Base-by-base conservation (phyloP, 2,888 invertebrate species). In the Apodemia duryi region DNA sequence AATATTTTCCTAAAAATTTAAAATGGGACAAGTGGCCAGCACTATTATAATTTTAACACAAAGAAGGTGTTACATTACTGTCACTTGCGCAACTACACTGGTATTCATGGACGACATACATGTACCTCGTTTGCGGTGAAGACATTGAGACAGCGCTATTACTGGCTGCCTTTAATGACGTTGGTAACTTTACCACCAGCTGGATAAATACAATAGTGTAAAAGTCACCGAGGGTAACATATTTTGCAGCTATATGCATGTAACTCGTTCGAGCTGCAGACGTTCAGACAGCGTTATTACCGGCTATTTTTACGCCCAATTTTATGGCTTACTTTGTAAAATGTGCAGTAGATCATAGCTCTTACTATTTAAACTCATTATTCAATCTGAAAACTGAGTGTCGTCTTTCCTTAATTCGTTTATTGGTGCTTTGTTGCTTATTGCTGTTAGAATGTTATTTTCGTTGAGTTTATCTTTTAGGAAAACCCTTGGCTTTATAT, bases 241-340 rank as follows among this genome's bases (percentile, higher is more conserved):
- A 64, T 51, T 38, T 38, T 28, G 49, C 61, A 43, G 60, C 60
- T 29, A 43, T 64, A 49, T 61, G 43, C 61, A 61, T 61, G 35
- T 49, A 62, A 68, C 61, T 60, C 65, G 66, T 69, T 43, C 68
- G 68, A 63, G 69, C 69, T 68, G 70, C 73, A 72, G 72, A 73
- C 73, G 71, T 73, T 69, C 70, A 72, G 72, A 75, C 79, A 75
- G 75, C 75, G 72, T 74, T 77, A 78, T 75, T 77, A 77, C 75
- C 74, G 73, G 72, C 74, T 73, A 73, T 77, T 78, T 79, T 80
- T 77, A 80, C 79, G 79, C 79, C 77, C 82, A 78, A 85, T 86
- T 87, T 86, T 86, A 88, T 82, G 80, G 86, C 82, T 85, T 86
- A 86, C 88, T 88, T 85, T 79, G 84, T 84, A 82, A 85, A 86